These are phyloP conservation scores for Papilio helenus DNA, from an alignment of 1,140 invertebrate genomes.

Conservation along the genomic window DNA sequence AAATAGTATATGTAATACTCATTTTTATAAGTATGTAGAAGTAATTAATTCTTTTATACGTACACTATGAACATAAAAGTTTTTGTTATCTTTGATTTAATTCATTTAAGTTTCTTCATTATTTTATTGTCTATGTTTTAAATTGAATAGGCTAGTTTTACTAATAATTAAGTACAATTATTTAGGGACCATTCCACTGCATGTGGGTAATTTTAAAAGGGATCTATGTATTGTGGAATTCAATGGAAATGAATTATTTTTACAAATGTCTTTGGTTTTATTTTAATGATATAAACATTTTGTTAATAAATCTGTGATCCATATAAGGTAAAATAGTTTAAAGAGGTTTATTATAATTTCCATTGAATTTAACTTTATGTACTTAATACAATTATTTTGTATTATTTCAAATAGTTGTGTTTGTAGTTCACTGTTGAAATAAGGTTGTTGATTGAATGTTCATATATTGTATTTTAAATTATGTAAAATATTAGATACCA, in stretches of 20 bases:
- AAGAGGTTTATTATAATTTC: no score
- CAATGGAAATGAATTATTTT: no score
- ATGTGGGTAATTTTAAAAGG: background rate
- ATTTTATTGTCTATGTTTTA: background rate
- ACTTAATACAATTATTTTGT: background rate
- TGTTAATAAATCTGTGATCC: no score
- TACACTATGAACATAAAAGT: background rate
- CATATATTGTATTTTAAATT: background rate
- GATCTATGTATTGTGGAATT: no score
- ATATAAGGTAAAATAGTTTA: no score
- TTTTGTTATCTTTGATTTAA: no score
- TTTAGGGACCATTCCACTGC: background rate
- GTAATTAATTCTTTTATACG: background rate
- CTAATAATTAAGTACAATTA: background rate
- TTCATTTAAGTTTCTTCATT: background rate
- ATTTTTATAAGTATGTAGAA: background rate
- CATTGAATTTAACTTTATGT: no score
- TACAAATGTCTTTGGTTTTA: no score
- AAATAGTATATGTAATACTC: background rate
- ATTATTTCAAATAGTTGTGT: background rate
- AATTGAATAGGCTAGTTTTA: background rate
- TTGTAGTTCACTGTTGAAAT: background rate
- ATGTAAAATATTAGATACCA: no score
- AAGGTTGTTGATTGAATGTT: background rate
- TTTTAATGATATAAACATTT: no score